Conservation (phyloP, 2,888 invertebrate species). For the Apotomis capreana region DNA sequence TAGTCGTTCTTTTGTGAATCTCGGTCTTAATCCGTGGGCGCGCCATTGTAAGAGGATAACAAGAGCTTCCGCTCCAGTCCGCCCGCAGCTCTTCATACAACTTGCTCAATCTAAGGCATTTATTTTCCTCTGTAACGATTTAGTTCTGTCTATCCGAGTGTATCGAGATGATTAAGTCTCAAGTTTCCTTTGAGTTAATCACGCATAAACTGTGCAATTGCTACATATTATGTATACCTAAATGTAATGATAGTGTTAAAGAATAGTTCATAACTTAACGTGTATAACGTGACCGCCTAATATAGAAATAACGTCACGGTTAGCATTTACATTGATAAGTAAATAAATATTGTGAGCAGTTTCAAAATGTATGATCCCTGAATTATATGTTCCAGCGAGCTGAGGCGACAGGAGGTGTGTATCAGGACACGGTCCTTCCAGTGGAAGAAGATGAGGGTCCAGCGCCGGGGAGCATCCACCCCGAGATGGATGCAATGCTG, state of each 20-base stretch:
- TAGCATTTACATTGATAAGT: background rate
- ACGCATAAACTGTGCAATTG: background rate
- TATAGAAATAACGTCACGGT: no score
- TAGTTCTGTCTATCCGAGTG: slow-evolving; percentile 1
- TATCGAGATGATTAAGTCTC: background rate
- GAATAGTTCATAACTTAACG: no score
- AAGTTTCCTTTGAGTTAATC: slow-evolving; percentile 4
- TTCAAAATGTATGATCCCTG: background rate
- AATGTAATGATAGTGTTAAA: background rate
- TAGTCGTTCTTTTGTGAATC: slow-evolving; percentile 23
- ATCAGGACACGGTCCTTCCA: slow-evolving; percentile 55
- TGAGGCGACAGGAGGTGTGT: slow-evolving; percentile 51
- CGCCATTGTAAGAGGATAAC: slow-evolving; percentile 34
- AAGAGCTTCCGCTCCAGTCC: slow-evolving; percentile 31
- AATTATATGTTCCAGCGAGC: slow-evolving; percentile 43
- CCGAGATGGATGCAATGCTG: slow-evolving; percentile 61
- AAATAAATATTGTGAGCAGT: background rate
- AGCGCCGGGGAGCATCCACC: slow-evolving; percentile 36
- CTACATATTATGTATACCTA: background rate
- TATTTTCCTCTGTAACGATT: slow-evolving; percentile 25
- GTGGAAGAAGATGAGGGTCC: slow-evolving; percentile 28
- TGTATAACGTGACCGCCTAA: no score
- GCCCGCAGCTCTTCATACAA: slow-evolving; percentile 23
- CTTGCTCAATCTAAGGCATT: slow-evolving; percentile 5
- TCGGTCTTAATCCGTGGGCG: slow-evolving; percentile 22